Percentiles rank a stretch among this genome's conserved stretches.
Conservation (phyloP, 2,888 invertebrate species). For the Toxonevra muliebris region DNA sequence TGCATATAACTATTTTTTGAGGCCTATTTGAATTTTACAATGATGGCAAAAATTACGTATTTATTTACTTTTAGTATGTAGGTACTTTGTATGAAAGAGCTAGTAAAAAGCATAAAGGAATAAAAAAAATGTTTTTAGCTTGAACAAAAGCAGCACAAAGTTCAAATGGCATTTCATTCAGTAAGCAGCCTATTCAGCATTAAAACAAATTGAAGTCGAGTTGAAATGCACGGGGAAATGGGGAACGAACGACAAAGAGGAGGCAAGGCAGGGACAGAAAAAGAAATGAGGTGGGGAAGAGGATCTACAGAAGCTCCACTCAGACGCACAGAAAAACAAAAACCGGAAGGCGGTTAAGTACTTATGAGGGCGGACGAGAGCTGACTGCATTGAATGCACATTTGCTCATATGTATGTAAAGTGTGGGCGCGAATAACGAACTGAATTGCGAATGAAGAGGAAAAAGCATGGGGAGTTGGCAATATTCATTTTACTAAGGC, state of each 20-base stretch:
- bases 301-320: conserved; percentile 30
- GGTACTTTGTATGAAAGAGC: too few species aligned
- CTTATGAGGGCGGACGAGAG: conserved; percentile 17
- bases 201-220: conserved; percentile 13
- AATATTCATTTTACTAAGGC: too few species aligned
- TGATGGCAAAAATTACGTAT: too few species aligned
- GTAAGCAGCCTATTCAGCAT: too few species aligned
- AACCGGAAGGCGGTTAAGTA: conserved; percentile 60
- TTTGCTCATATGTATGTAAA: too few species aligned
- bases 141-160: conserved; percentile 2
- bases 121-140: not conserved
- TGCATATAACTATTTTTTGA: too few species aligned
- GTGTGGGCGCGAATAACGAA: too few species aligned
- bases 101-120: too few species aligned
- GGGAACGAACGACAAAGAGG: conserved; percentile 18
- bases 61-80: not conserved
- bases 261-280: conserved; percentile 18
- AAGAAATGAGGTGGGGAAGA: conserved; percentile 9
- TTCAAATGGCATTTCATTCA: conserved; percentile 15
- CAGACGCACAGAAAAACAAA: conserved; percentile 45
- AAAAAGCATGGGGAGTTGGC: too few species aligned
- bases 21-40: too few species aligned
- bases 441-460: too few species aligned
- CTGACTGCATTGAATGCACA: not conserved
- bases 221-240: conserved; percentile 21